These are phyloP conservation scores for Philonicus albiceps DNA, from an alignment of 2,888 invertebrate genomes.

Conservation along the genomic window DNA sequence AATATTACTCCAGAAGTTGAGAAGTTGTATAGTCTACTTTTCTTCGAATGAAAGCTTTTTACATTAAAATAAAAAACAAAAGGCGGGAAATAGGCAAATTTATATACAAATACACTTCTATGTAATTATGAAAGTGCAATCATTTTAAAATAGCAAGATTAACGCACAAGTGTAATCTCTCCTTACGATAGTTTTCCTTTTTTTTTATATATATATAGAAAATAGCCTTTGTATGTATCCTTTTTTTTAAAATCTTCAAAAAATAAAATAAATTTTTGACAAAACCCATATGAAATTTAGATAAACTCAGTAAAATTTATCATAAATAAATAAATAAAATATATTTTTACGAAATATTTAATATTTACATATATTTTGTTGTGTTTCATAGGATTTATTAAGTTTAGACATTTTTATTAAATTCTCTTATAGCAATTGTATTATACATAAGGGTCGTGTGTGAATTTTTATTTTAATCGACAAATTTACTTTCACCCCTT, in stretches of 20 bases:
- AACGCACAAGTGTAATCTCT: slow-evolving; percentile 22
- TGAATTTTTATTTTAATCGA: not conserved
- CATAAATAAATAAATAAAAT: slow-evolving; percentile 7
- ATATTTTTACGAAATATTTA: slow-evolving; percentile 28
- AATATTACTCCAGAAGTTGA: slow-evolving; percentile 5
- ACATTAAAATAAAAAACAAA: not conserved
- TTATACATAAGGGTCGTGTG: slow-evolving; percentile 9
- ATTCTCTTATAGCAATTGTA: slow-evolving; percentile 3
- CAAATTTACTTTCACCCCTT: not conserved
- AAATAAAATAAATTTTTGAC: slow-evolving; percentile 6
- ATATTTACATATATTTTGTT: slow-evolving; percentile 38
- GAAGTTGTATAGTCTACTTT: not conserved
- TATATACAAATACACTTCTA: not conserved
- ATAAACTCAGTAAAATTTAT: not conserved
- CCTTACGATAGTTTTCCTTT: not conserved
- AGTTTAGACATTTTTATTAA: slow-evolving; percentile 38
- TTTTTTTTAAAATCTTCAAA: not conserved
- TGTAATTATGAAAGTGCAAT: slow-evolving; percentile 19
- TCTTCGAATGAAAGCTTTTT: not conserved
- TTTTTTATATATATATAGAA: not conserved
- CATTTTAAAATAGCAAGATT: slow-evolving; percentile 11
- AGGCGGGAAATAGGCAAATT: not conserved
- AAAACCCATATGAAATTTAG: not conserved
- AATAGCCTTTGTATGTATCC: not conserved
- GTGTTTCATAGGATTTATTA: slow-evolving; percentile 45